A percentile compares a stretch with the other conserved stretches of the same genome.
Conservation (phyloP, 1,140 invertebrate species). For the Cherax destructor region DNA sequence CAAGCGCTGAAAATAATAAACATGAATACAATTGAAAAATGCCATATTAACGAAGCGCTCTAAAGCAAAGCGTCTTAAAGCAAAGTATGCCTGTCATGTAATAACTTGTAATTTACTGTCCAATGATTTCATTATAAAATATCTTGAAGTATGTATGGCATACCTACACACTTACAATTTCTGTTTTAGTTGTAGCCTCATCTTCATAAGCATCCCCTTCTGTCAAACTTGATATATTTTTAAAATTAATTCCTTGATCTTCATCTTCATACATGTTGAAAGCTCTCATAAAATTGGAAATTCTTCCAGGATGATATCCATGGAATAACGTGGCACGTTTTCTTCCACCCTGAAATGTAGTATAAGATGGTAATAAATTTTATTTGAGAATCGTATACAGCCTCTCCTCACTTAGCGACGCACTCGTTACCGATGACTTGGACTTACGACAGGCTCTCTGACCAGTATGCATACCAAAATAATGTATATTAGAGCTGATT, state of each 20-base stretch:
- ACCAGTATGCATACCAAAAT: no score
- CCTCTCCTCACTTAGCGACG: no score
- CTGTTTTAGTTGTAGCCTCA: background rate
- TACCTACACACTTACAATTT: background rate
- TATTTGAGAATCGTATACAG: no score
- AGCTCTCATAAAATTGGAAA: conserved; percentile 42
- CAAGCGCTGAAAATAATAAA: no score
- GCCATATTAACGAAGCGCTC: no score
- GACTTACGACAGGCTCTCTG: no score
- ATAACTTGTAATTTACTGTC: no score
- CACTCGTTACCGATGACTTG: no score
- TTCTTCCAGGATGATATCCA: background rate
- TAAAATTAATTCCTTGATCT: background rate
- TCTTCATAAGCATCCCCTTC: background rate
- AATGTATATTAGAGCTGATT: no score
- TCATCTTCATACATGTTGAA: conserved; percentile 53
- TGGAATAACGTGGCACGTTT: background rate
- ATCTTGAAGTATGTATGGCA: background rate
- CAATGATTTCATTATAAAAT: background rate
- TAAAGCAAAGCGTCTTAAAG: no score
- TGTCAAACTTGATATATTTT: background rate
- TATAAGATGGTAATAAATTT: background rate
- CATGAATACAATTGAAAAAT: no score
- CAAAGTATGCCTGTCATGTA: no score
- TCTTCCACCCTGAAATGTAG: background rate